phyloP scores from a whole-genome alignment of 2,888 invertebrate species.

The Aelia acuminata region DNA sequence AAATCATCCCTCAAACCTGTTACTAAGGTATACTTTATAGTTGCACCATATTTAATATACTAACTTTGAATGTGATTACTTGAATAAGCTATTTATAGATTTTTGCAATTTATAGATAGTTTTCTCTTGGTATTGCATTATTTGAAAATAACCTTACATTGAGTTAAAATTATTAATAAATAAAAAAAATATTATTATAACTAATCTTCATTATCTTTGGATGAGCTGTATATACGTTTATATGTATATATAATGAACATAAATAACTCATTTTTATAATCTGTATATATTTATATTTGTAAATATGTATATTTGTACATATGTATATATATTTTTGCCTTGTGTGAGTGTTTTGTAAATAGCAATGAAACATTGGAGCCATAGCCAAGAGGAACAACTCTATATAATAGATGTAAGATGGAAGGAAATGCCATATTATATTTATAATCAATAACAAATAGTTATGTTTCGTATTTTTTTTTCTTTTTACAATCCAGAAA shows the following conservation, averaged over 20 bases:
- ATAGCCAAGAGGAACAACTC: neutral
- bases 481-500: constrained; percentile 45
- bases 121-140: neutral
- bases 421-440: neutral
- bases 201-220: neutral
- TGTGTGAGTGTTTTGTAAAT: constrained; percentile 9
- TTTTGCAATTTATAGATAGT: no score
- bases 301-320: constrained; percentile 28
- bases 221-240: neutral
- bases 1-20: constrained; percentile 58
- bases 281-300: neutral
- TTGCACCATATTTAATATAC: neutral
- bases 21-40: constrained; percentile 50
- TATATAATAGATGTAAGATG: neutral
- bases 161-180: neutral
- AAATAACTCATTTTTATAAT: neutral
- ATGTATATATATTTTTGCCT: constrained; percentile 6
- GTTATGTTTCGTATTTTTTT: neutral
- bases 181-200: neutral
- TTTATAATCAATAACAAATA: constrained; percentile 25
- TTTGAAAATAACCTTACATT: neutral
- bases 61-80: neutral
- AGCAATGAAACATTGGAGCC: neutral
- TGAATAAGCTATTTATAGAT: no score
- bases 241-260: neutral